Evolutionary conservation across 1,140 invertebrate genomes (phyloP).

Genomic region (Sitobion miscanthi): DNA sequence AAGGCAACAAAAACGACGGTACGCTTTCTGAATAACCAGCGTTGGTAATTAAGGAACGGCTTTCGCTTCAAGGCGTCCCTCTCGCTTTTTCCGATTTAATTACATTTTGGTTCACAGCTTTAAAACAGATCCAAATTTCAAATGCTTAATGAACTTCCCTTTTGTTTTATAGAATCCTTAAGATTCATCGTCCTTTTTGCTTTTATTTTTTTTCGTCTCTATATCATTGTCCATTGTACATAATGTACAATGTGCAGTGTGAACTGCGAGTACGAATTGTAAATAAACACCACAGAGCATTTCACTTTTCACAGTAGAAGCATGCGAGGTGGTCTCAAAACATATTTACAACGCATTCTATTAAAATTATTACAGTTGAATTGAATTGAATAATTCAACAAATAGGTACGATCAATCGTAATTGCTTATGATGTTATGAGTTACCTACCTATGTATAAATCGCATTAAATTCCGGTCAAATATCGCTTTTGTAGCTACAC

Average conservation of each 20-base stretch:
- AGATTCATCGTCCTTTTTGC: background rate
- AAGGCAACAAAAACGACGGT: conserved; percentile 3
- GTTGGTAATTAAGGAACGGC: background rate
- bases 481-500: background rate
- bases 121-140: conserved; percentile 42
- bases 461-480: background rate
- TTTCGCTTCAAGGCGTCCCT: background rate
- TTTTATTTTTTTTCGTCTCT: conserved; percentile 14
- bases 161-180: background rate
- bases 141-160: conserved; percentile 40
- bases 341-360: background rate
- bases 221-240: background rate
- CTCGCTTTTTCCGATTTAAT: conserved; percentile 41
- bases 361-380: background rate
- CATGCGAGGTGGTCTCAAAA: background rate
- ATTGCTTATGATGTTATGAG: background rate
- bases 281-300: background rate
- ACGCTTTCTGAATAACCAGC: background rate
- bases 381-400: background rate
- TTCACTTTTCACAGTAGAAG: background rate
- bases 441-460: background rate
- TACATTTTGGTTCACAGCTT: conserved; percentile 50
- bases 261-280: background rate
- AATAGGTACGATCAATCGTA: background rate
- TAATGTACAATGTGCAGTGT: background rate